Evolutionary conservation across 2,113 vertebrate genomes (phyloP).

Genomic region (Copsychus sechellarum): DNA sequence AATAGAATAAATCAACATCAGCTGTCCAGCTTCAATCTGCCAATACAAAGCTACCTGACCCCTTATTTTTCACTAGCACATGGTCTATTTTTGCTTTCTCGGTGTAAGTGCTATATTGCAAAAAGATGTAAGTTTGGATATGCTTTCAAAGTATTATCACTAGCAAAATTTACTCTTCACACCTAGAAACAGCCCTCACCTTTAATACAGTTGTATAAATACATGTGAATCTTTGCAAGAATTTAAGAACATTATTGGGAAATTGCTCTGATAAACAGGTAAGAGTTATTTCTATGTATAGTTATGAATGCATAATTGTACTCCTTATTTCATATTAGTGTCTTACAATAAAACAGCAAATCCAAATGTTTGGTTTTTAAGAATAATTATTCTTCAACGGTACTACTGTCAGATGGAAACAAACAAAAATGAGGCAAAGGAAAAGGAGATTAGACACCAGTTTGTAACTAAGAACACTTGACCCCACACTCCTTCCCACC

Average conservation of each 20-base stretch:
- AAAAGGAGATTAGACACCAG: neutral
- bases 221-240: neutral
- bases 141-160: neutral
- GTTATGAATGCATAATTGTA: neutral
- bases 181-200: neutral
- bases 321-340: neutral
- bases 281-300: neutral
- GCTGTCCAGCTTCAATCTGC: neutral
- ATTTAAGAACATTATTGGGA: neutral
- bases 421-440: neutral
- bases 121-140: neutral
- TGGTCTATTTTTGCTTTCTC: neutral
- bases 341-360: neutral
- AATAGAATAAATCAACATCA: neutral
- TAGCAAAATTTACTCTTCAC: neutral
- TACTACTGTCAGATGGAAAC: neutral
- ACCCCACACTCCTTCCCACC: neutral
- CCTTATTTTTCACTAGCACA: neutral
- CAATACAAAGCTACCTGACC: neutral
- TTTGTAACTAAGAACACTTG: neutral
- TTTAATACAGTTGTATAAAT: neutral
- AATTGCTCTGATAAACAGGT: neutral
- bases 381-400: neutral
- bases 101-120: neutral
- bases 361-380: neutral